phyloP scores from a whole-genome alignment of 2,888 invertebrate species.

The Oxystoma pomonae region DNA sequence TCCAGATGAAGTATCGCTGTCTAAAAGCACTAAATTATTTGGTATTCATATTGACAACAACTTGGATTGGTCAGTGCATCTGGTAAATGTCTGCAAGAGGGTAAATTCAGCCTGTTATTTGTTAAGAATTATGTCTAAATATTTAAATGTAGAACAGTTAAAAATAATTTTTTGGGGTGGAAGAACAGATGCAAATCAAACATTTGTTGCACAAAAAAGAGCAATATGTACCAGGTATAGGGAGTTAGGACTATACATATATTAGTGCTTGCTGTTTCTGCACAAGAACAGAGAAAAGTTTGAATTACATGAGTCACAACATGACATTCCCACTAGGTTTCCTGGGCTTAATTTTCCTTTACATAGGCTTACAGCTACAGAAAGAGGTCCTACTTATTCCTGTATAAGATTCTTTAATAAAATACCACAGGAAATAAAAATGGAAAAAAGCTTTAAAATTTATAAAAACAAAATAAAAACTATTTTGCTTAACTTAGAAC shows the following conservation, averaged over 20 bases:
- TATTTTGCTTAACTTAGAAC: background rate
- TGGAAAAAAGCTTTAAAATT: background rate
- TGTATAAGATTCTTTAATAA: background rate
- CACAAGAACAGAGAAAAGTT: background rate
- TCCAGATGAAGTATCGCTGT: background rate
- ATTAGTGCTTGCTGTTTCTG: background rate
- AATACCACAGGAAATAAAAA: background rate
- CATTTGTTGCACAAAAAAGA: no score
- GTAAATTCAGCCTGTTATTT: no score
- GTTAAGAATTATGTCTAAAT: no score
- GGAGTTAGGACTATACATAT: background rate
- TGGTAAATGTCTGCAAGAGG: no score
- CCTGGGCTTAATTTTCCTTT: background rate
- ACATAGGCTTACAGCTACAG: background rate
- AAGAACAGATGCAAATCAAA: no score
- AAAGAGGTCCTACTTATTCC: background rate
- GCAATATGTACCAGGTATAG: no score
- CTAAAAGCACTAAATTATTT: background rate
- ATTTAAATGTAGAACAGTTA: background rate
- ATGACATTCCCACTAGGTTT: background rate
- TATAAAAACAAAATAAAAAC: background rate
- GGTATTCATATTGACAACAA: background rate
- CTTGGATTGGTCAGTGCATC: background rate
- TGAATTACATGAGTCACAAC: background rate
- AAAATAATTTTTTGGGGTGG: no score